Conservation (phyloP, 2,797 vertebrate genomes). For the Australoheros facetus region DNA sequence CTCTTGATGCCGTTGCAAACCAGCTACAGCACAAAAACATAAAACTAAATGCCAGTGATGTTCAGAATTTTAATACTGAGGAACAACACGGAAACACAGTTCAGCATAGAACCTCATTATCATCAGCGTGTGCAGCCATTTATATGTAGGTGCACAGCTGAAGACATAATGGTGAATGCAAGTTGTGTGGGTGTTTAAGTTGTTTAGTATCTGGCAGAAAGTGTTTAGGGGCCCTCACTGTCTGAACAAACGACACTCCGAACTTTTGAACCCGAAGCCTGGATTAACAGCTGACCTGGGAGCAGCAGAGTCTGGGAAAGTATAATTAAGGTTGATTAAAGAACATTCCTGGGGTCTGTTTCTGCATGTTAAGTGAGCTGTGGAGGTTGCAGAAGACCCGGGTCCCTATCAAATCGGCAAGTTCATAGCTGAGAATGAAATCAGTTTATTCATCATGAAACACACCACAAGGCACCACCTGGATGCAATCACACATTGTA, state of each 20-base stretch:
- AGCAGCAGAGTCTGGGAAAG: slow-evolving; percentile 60
- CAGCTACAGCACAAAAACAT: slow-evolving; percentile 14
- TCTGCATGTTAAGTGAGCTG: slow-evolving; percentile 66
- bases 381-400: slow-evolving; percentile 28
- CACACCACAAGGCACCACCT: background rate
- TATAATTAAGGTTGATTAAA: slow-evolving; percentile 72
- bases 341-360: slow-evolving; percentile 69
- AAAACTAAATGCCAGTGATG: slow-evolving; percentile 18
- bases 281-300: slow-evolving; percentile 74
- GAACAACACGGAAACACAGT: background rate
- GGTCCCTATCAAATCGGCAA: slow-evolving; percentile 7
- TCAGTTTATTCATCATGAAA: slow-evolving; percentile 11
- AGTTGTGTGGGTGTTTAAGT: slow-evolving; percentile 24
- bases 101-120: slow-evolving; percentile 15
- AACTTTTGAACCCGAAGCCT: slow-evolving; percentile 70
- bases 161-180: slow-evolving; percentile 13
- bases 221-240: slow-evolving; percentile 27
- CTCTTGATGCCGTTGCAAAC: slow-evolving; percentile 20
- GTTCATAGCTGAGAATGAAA: slow-evolving; percentile 26
- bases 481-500: background rate
- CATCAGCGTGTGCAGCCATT: slow-evolving; percentile 1
- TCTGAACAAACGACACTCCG: slow-evolving; percentile 54
- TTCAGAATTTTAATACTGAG: background rate
- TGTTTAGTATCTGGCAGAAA: slow-evolving; percentile 40
- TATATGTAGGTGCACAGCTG: slow-evolving; percentile 15